Conservation (phyloP, 2,888 invertebrate genomes). For the Argynnis bischoffii region DNA sequence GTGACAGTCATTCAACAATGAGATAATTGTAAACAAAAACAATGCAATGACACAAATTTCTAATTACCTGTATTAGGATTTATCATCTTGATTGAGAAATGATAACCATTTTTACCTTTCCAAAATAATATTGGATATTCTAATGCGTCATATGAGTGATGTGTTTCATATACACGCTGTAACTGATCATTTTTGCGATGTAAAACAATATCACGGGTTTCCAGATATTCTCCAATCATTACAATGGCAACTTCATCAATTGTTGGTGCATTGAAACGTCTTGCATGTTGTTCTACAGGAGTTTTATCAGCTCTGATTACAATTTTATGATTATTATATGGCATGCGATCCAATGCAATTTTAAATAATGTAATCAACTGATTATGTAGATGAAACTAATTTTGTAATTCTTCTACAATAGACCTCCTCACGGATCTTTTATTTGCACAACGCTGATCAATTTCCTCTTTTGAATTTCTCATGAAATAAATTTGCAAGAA, state of each 20-base stretch:
- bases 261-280: constrained; percentile 48
- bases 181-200: constrained; percentile 37
- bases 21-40: too few species aligned
- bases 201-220: constrained; percentile 42
- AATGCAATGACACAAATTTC: too few species aligned
- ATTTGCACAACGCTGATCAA: constrained; percentile 42
- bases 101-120: constrained; percentile 42
- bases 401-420: constrained; percentile 46
- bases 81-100: constrained; percentile 41
- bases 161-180: constrained; percentile 41
- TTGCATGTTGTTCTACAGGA: constrained; percentile 46
- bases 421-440: constrained; percentile 41
- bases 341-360: constrained; percentile 46
- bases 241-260: constrained; percentile 43
- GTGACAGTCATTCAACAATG: too few species aligned
- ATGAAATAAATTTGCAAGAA: constrained; percentile 48
- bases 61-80: constrained; percentile 38
- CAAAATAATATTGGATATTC: constrained; percentile 48
- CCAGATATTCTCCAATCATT: constrained; percentile 37
- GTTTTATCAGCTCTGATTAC: constrained; percentile 49
- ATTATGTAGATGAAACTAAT: constrained; percentile 36
- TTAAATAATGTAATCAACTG: constrained; percentile 43
- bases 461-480: constrained; percentile 40
- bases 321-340: constrained; percentile 48
- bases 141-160: constrained; percentile 41